These are phyloP conservation scores for Lerista edwardsae DNA, from an alignment of 2,797 vertebrate species.

Conservation along the genomic window DNA sequence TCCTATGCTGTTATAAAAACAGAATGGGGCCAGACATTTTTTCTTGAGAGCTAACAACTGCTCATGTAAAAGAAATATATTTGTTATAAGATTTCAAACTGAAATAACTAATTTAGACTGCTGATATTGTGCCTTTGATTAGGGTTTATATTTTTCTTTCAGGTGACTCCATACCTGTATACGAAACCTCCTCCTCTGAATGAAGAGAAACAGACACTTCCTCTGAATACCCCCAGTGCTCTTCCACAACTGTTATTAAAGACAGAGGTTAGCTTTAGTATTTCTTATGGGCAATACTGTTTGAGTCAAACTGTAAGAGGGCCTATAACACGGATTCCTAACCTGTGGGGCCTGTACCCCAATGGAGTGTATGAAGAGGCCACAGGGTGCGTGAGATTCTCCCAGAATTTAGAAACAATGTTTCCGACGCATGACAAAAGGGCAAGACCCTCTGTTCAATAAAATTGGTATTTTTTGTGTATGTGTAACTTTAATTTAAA, in stretches of 20 bases:
- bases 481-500: not conserved
- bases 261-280: conserved; percentile 60
- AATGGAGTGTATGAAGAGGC: too few relatives aligned
- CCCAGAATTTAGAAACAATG: too few relatives aligned
- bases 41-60: not conserved
- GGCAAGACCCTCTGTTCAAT: too few relatives aligned
- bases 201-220: conserved; percentile 70
- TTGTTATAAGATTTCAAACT: not conserved
- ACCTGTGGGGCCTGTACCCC: too few relatives aligned
- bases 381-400: too few relatives aligned
- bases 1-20: not conserved
- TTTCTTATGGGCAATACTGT: conserved; percentile 3
- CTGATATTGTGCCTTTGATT: not conserved
- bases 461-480: not conserved
- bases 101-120: too few relatives aligned
- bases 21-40: not conserved
- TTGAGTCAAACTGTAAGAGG: conserved; percentile 14
- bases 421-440: too few relatives aligned
- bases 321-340: too few relatives aligned
- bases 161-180: conserved; percentile 63
- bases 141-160: not conserved
- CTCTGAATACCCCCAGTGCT: conserved; percentile 69
- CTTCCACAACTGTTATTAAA: conserved; percentile 64
- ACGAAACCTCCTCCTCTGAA: conserved; percentile 69
- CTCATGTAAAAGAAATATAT: not conserved